Evolutionary conservation across 2,113 vertebrate genomes (phyloP), one percentile per base, ranked within the genome.

Genomic region (Acinonyx jubatus): DNA sequence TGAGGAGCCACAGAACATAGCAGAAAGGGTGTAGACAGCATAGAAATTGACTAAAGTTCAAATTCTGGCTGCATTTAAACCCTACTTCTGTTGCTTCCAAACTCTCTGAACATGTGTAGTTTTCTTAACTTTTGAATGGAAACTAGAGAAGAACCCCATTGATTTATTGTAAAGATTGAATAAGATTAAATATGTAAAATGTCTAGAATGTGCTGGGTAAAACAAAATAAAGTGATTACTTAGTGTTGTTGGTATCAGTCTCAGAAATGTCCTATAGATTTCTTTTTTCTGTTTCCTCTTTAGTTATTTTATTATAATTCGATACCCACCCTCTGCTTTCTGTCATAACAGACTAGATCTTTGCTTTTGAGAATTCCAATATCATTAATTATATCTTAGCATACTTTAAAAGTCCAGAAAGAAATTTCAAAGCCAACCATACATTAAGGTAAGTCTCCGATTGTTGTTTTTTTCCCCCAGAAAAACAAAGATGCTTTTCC

Each of bases 401-500:
- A 18, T 38, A 45, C 36, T 85, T 76, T 78, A 74, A 89, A 89
- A 78, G 31, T 36, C 50, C 45, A 90, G 18, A 69, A 55, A 50
- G 50, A 96, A 33, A 87, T 69, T 91, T 73, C 33, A 78, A 15
- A 94, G 23, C 78, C 36, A 92, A 41, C n/a, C 61, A 23, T 66
- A 68, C 0, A 71, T 69, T 81, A 76, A 81, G 7, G 3, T 73
- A 36, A 71, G 8, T 31, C 69, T 85, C 2, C 36, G 65, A 7
- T 11, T 83, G 81, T 79, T 73, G 12, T n/a, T 27, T 74, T 45
- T 76, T 25, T 41, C 9, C 31, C 23, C 21, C 33, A 87, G 69
- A 36, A 81, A 93, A 76, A 76, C 45, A 31, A 66, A 97, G 45
- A 71, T 19, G 23, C 7, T 86, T 96, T 96, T 74, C 33, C 83